These are phyloP conservation scores for Brachycybe producta DNA, from an alignment of 2,888 invertebrate species.

Conservation along the genomic window DNA sequence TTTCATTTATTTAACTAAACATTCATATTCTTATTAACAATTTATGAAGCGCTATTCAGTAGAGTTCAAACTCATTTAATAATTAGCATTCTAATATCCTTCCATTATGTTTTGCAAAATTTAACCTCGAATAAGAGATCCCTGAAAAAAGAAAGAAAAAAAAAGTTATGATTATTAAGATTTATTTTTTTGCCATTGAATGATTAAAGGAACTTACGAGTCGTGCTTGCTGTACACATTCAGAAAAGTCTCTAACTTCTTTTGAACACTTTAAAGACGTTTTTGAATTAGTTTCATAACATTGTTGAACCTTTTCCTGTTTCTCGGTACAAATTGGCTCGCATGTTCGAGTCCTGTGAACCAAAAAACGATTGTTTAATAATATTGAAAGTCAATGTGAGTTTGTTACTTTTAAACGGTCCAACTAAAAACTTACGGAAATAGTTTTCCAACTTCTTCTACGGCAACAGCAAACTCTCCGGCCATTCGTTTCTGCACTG, in stretches of 20 bases:
- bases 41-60: too few relatives aligned
- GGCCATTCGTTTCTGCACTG: slow-evolving; percentile 18
- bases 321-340: slow-evolving; percentile 22
- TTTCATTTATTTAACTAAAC: too few relatives aligned
- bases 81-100: neutral
- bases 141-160: slow-evolving; percentile 11
- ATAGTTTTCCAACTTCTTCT: slow-evolving; percentile 20
- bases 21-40: too few relatives aligned
- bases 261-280: slow-evolving; percentile 22
- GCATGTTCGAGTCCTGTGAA: neutral
- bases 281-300: slow-evolving; percentile 20
- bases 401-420: neutral
- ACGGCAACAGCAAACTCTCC: slow-evolving; percentile 18
- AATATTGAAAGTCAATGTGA: neutral
- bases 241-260: slow-evolving; percentile 21
- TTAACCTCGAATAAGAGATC: neutral
- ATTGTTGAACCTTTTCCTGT: slow-evolving; percentile 18
- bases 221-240: slow-evolving; percentile 22
- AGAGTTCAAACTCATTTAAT: too few relatives aligned
- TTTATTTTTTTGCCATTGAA: neutral
- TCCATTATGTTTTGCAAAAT: neutral
- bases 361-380: neutral
- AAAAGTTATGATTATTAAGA: slow-evolving; percentile 25
- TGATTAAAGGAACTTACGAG: slow-evolving; percentile 2
- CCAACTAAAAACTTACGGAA: slow-evolving; percentile 17